A percentile compares a stretch with the other conserved stretches of the same genome.
phyloP scores from a whole-genome alignment of 2,113 vertebrate genomes.

The Pleuronectes platessa region DNA sequence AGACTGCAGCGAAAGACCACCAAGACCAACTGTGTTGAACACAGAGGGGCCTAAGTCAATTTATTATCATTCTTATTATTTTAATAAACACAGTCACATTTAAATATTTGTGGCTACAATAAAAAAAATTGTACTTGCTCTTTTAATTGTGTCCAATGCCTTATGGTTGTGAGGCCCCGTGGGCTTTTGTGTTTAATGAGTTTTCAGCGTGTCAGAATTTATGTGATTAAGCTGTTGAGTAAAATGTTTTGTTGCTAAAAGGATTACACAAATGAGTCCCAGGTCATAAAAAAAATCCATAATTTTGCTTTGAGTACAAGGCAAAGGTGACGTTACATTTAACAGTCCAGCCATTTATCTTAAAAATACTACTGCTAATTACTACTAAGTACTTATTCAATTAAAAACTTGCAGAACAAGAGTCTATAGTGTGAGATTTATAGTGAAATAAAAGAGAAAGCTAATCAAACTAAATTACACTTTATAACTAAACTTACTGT shows the following conservation, averaged over 20 bases:
- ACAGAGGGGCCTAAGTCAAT: neutral
- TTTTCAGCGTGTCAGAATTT: neutral
- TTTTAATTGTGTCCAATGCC: neutral
- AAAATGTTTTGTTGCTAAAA: neutral
- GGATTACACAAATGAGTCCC: neutral
- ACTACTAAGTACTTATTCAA: neutral
- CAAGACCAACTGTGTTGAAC: slow-evolving; percentile 84
- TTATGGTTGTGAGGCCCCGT: neutral
- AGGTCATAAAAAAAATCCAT: neutral
- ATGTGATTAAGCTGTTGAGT: neutral
- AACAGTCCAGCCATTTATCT: neutral
- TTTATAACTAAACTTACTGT: neutral
- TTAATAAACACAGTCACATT: neutral
- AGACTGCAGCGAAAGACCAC: slow-evolving; percentile 88
- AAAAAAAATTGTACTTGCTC: neutral
- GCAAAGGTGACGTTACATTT: neutral
- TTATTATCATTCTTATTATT: neutral
- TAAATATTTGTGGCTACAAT: neutral
- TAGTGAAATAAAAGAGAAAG: neutral
- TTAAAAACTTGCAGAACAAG: neutral
- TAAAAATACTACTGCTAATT: neutral
- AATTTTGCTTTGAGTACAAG: neutral
- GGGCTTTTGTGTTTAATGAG: neutral
- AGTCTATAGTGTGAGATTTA: neutral
- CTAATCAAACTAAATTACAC: too few species aligned